Conservation (phyloP, 2,888 invertebrate species). For the Dryococelus australis region DNA sequence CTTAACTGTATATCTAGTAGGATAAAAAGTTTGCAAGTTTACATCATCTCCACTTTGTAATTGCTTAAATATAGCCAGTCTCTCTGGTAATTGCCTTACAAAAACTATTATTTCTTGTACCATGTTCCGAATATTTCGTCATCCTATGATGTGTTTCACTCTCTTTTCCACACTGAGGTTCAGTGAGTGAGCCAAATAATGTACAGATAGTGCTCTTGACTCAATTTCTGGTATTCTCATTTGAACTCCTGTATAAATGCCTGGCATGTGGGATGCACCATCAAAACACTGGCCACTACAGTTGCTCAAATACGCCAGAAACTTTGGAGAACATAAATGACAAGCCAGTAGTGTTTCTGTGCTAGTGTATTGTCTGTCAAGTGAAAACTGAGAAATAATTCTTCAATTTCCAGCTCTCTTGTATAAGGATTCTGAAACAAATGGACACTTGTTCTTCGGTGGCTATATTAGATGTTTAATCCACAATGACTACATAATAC, state of each 20-base stretch:
- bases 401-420: neutral
- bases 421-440: neutral
- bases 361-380: neutral
- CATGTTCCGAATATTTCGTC: neutral
- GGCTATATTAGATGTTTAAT: neutral
- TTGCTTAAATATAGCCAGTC: neutral
- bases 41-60: neutral
- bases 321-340: neutral
- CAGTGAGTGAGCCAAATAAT: constrained; percentile 12
- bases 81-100: neutral
- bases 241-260: constrained; percentile 11
- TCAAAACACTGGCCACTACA: constrained; percentile 13
- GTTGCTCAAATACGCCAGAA: neutral
- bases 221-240: neutral
- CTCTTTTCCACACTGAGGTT: neutral
- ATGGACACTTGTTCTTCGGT: neutral
- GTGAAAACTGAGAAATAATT: neutral
- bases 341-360: neutral
- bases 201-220: neutral
- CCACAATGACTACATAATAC: constrained; percentile 4
- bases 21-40: neutral
- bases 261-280: constrained; percentile 6
- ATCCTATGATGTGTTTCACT: neutral
- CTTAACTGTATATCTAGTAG: neutral
- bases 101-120: constrained; percentile 13